phyloP scores from a whole-genome alignment of 2,888 invertebrate species.

The Timema podura region DNA sequence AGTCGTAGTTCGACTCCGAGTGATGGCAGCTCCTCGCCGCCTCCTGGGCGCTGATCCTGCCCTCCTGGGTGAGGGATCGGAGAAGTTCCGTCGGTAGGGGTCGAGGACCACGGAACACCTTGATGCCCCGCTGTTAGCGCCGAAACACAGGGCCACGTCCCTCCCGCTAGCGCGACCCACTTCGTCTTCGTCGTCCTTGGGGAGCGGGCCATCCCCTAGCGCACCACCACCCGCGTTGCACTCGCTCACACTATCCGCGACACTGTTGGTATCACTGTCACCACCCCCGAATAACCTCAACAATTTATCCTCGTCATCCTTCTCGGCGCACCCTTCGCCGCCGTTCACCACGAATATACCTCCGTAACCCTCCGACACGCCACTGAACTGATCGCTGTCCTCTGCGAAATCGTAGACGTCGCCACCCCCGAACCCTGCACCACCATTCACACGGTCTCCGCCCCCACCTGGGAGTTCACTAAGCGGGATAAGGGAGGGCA shows the following conservation, averaged over 20 bases:
- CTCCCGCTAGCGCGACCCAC: constrained; percentile 16
- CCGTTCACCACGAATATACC: constrained; percentile 28
- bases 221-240: constrained; percentile 15
- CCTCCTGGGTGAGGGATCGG: constrained; percentile 29
- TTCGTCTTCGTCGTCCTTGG: constrained; percentile 12
- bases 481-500: constrained; percentile 27
- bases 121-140: constrained; percentile 37
- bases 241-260: constrained; percentile 21
- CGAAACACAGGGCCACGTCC: constrained; percentile 21
- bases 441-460: constrained; percentile 13
- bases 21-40: constrained; percentile 21
- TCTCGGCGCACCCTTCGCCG: constrained; percentile 20
- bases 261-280: constrained; percentile 19
- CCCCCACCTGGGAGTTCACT: constrained; percentile 1
- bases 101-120: constrained; percentile 32
- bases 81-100: constrained; percentile 30
- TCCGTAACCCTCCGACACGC: constrained; percentile 20
- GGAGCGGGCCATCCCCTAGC: not conserved
- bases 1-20: constrained; percentile 20
- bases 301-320: constrained; percentile 23
- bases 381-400: constrained; percentile 11
- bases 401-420: no score
- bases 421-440: no score
- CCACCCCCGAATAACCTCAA: constrained; percentile 26
- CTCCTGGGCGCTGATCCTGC: constrained; percentile 22